Evolutionary conservation across 2,888 invertebrate genomes (phyloP).

Genomic region (Hypolimnas misippus): DNA sequence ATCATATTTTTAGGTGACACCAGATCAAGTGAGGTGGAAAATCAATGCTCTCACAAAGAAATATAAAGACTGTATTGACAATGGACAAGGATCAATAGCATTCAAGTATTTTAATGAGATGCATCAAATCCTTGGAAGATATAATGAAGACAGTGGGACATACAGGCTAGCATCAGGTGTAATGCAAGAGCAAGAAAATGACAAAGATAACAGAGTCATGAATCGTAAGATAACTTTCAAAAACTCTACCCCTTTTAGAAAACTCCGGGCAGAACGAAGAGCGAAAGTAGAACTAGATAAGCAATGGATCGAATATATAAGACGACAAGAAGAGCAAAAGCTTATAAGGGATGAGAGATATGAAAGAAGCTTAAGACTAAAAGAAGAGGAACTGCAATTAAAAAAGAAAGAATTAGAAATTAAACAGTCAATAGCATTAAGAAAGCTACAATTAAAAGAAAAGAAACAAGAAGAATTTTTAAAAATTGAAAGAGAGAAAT

Average conservation of each 20-base stretch:
- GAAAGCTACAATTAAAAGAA: conserved; percentile 63
- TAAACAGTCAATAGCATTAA: conserved; percentile 64
- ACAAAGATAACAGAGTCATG: conserved; percentile 48
- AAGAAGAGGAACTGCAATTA: conserved; percentile 64
- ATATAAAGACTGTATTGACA: conserved; percentile 67
- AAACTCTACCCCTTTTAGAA: conserved; percentile 58
- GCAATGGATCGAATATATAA: conserved; percentile 68
- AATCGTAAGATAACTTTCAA: conserved; percentile 52
- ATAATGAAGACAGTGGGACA: conserved; percentile 55
- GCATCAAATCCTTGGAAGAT: conserved; percentile 65
- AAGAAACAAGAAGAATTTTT: conserved; percentile 66
- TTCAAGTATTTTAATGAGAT: conserved; percentile 72
- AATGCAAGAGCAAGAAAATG: conserved; percentile 44
- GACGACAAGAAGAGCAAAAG: conserved; percentile 63
- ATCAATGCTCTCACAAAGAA: conserved; percentile 70
- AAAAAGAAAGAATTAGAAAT: conserved; percentile 65
- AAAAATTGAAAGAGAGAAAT: conserved; percentile 67
- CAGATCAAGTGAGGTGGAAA: conserved; percentile 71
- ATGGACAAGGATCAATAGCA: conserved; percentile 56
- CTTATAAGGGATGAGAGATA: conserved; percentile 61
- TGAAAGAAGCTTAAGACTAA: conserved; percentile 62
- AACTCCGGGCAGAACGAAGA: conserved; percentile 60
- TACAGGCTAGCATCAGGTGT: conserved; percentile 65
- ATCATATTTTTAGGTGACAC: conserved; percentile 56
- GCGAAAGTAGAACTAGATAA: conserved; percentile 67